phyloP scores from a whole-genome alignment of 2,797 vertebrate species.

The Syndactyla subalaris region DNA sequence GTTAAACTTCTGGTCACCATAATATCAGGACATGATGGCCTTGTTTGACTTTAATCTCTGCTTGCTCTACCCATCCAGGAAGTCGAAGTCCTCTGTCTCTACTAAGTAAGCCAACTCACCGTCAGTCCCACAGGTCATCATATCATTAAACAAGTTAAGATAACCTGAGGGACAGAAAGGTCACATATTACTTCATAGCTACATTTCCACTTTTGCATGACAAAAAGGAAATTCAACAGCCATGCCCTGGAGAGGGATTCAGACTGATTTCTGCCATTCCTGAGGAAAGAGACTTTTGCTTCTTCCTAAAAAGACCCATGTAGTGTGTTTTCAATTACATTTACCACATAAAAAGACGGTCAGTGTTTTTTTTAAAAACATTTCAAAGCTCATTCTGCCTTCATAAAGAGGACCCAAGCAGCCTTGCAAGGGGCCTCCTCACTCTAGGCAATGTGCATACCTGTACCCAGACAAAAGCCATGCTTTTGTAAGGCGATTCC shows the following conservation, averaged over 20 bases:
- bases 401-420: neutral
- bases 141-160: neutral
- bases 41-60: neutral
- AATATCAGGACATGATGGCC: neutral
- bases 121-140: neutral
- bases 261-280: neutral
- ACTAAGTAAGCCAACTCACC: neutral
- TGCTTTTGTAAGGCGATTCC: neutral
- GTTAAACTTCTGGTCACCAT: neutral
- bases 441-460: neutral
- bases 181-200: neutral
- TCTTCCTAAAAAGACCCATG: neutral
- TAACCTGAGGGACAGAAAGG: neutral
- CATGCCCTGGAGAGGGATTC: neutral
- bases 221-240: neutral
- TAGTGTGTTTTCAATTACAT: too few relatives aligned
- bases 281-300: neutral
- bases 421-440: neutral
- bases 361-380: neutral
- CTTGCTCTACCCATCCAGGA: neutral
- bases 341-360: neutral
- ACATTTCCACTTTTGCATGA: neutral
- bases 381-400: neutral
- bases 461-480: neutral
- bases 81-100: neutral